Evolutionary conservation across 2,113 vertebrate genomes (phyloP), one percentile per base, ranked within the genome.

Genomic region (Grammomys surdaster): DNA sequence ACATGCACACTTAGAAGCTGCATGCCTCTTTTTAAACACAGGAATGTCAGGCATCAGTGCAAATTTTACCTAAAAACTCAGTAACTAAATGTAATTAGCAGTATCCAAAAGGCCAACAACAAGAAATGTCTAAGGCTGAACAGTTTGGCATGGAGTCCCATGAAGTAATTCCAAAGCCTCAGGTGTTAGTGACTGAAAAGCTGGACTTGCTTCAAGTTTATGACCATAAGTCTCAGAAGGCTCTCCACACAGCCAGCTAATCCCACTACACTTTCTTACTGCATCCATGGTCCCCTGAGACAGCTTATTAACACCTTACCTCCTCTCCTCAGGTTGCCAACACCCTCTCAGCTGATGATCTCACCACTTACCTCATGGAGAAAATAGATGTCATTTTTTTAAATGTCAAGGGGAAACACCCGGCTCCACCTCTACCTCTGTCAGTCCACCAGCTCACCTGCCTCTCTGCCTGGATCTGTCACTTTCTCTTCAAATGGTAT

Each of bases 131-230:
- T 90, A 65, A 82, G 75, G 48, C 87, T 91, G 63, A 93, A 91
- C 5, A 76, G 65, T 43, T 96, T 85, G 75, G 90, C n/a, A 43
- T 48, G 13, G 48, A 96, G 69, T 58, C 43, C 54, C 43, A 88
- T 72, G 51, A 96, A 93, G 40, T 80, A 95, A 90, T 93, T 91
- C 33, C 88, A 84, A 91, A 95, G 87, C 82, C 69, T 94, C 89
- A 75, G 70, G 95, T 96, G 94, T 95, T 88, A 96, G 88, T 81
- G 84, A 96, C 95, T 48, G 4, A 94, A 96, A 96, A 93, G 54
- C 95, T 96, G 82, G 77, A 81, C 93, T 90, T n/a, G n/a, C 51
- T 95, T 96, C 94, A 96, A 93, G 73, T 93, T 96, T 89, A 91
- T 84, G 93, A 93, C 89, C 87, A 56, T 94, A 94, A 95, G 90